Evolutionary conservation across 2,113 vertebrate genomes (phyloP).

Genomic region (Copsychus sechellarum): DNA sequence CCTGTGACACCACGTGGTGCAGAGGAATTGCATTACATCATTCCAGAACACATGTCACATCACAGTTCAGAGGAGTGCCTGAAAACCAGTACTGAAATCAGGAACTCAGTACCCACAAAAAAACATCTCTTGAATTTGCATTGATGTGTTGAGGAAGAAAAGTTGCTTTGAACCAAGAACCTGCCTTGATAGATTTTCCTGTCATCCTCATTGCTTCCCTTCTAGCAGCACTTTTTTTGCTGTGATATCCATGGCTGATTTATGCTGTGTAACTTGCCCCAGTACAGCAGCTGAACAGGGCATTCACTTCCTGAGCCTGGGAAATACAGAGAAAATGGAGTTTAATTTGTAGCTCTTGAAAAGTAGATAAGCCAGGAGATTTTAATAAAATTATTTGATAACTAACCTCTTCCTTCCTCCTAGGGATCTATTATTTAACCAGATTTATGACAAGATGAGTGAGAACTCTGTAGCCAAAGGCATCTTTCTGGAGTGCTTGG

Average conservation of each 20-base stretch:
- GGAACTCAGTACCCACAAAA: neutral
- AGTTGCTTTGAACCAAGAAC: neutral
- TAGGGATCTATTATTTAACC: slow-evolving; percentile 93
- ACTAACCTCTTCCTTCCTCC: neutral
- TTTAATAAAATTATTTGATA: neutral
- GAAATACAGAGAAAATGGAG: neutral
- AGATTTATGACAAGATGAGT: slow-evolving; percentile 87
- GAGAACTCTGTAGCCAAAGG: slow-evolving; percentile 93
- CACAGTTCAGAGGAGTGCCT: neutral
- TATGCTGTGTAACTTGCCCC: neutral
- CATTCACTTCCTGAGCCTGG: neutral
- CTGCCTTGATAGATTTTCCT: neutral
- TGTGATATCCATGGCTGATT: neutral
- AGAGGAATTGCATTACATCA: neutral
- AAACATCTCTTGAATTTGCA: neutral
- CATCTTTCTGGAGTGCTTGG: slow-evolving; percentile 92
- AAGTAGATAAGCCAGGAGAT: neutral
- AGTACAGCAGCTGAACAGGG: neutral
- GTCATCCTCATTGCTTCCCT: neutral
- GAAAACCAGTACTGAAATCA: neutral
- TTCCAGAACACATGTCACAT: neutral
- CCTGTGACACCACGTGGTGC: neutral
- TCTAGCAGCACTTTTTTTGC: neutral
- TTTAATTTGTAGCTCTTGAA: neutral
- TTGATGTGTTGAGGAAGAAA: neutral